These are phyloP conservation scores for Drosophila fulvimacula DNA, from an alignment of 2,888 invertebrate species.

Conservation along the genomic window DNA sequence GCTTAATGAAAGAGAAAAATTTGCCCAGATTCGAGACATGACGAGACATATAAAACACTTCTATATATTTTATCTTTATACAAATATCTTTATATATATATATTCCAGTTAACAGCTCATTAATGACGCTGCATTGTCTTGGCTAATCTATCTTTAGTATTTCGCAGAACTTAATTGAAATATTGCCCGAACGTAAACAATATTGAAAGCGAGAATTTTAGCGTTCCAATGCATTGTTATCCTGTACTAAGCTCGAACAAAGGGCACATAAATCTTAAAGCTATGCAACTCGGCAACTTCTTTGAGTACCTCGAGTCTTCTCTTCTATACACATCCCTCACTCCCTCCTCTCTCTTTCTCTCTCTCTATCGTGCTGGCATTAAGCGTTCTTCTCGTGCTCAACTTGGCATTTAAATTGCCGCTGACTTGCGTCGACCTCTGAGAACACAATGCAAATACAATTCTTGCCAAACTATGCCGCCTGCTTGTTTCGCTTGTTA, in stretches of 20 bases:
- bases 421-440: slow-evolving; percentile 63
- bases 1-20: slow-evolving; percentile 70
- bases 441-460: slow-evolving; percentile 63
- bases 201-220: slow-evolving; percentile 74
- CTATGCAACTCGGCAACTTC: slow-evolving; percentile 29
- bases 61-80: background rate
- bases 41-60: slow-evolving; percentile 22
- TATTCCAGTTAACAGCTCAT: slow-evolving; percentile 21
- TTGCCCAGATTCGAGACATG: slow-evolving; percentile 40
- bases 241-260: slow-evolving; percentile 49
- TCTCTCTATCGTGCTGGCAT: background rate
- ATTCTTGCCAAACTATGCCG: slow-evolving; percentile 74
- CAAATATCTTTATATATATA: background rate
- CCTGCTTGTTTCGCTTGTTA: slow-evolving; percentile 73
- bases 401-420: slow-evolving; percentile 74
- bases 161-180: slow-evolving; percentile 74
- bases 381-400: slow-evolving; percentile 48
- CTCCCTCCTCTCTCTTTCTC: no score
- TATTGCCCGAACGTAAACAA: slow-evolving; percentile 48
- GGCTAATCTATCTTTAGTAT: slow-evolving; percentile 23
- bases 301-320: slow-evolving; percentile 2
- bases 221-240: slow-evolving; percentile 62
- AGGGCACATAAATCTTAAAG: slow-evolving; percentile 69
- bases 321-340: background rate
- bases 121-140: slow-evolving; percentile 60